Evolutionary conservation across 2,113 vertebrate species (phyloP).

Genomic region (Oreochromis aureus): DNA sequence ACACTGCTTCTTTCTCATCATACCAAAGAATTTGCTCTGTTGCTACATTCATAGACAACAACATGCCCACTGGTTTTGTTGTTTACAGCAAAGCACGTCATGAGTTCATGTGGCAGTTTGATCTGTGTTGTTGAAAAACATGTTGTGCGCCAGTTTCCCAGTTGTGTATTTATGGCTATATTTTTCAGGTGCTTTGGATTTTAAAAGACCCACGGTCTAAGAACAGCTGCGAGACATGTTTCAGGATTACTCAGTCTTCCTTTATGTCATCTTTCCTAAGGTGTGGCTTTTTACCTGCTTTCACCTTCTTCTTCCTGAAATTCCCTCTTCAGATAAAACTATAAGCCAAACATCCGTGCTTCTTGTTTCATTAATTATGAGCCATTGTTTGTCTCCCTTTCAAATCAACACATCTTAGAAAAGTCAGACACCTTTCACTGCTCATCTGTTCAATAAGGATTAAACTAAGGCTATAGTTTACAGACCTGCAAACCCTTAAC

Average conservation of each 20-base stretch:
- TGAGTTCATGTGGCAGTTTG: background rate
- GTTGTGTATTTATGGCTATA: background rate
- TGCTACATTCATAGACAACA: background rate
- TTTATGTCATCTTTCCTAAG: background rate
- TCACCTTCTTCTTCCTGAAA: background rate
- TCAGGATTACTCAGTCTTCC: background rate
- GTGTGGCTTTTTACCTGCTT: background rate
- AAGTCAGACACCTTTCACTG: background rate
- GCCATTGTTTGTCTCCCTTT: background rate
- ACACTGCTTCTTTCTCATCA: background rate
- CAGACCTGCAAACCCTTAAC: background rate
- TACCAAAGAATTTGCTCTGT: background rate
- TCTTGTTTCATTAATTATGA: background rate
- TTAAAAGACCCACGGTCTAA: background rate
- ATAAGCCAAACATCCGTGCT: background rate
- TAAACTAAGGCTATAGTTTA: background rate
- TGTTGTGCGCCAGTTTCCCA: background rate
- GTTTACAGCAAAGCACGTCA: background rate
- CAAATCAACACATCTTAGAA: background rate
- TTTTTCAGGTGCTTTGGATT: background rate
- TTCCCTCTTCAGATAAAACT: background rate
- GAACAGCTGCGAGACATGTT: background rate
- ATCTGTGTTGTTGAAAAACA: background rate
- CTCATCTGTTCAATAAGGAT: background rate
- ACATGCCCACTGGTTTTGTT: background rate